Percentiles rank a stretch among this genome's conserved stretches.
Evolutionary conservation across 1,140 invertebrate species (phyloP).

Genomic region (Batillaria attramentaria): DNA sequence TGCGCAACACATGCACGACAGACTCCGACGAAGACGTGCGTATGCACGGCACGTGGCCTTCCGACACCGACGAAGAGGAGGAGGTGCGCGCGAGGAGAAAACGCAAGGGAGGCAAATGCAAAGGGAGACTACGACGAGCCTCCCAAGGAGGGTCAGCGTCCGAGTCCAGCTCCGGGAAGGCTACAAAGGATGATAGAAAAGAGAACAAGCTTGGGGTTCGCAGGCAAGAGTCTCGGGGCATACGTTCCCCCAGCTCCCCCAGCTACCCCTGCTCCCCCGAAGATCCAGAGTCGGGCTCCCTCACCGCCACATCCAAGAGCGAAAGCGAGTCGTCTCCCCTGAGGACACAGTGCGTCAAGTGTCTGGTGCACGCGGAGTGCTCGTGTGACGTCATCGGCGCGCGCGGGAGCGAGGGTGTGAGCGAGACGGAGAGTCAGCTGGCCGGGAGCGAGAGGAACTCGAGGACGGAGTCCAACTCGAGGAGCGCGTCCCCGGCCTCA

Average conservation of each 20-base stretch:
- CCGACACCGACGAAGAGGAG: conserved; percentile 30
- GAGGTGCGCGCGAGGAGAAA: conserved; percentile 14
- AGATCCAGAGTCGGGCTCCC: not conserved
- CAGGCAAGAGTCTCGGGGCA: not conserved
- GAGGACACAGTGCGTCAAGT: no score
- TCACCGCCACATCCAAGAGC: not conserved
- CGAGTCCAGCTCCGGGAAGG: not conserved
- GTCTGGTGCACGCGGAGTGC: no score
- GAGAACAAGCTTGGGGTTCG: not conserved
- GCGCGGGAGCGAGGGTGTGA: not conserved
- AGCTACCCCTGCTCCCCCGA: not conserved
- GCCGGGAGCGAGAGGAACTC: not conserved
- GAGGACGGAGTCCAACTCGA: conserved; percentile 14
- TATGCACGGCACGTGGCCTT: conserved; percentile 34
- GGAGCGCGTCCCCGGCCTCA: not conserved
- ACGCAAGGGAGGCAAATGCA: conserved; percentile 23
- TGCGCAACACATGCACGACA: not conserved
- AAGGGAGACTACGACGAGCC: not conserved
- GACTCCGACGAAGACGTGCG: conserved; percentile 21
- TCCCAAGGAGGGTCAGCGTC: not conserved
- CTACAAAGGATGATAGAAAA: not conserved
- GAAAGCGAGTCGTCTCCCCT: not conserved
- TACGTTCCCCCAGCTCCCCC: not conserved
- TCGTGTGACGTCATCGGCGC: not conserved
- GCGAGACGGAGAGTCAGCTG: conserved; percentile 30